A percentile compares a stretch with the other conserved stretches of the same genome.
Evolutionary conservation across 2,888 invertebrate genomes (phyloP).

Genomic region (Polia nebulosa): DNA sequence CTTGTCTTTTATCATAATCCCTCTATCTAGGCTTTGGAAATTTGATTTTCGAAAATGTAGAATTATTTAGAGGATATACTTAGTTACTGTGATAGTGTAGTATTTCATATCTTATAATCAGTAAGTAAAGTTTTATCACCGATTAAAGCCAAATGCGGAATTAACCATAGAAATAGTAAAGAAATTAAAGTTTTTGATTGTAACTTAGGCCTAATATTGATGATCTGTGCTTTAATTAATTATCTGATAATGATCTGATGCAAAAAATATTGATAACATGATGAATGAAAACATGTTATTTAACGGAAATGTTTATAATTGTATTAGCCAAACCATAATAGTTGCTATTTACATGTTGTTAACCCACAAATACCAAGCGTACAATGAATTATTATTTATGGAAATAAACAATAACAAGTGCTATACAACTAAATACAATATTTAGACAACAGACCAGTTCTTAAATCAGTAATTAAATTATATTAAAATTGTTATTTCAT

Average conservation of each 20-base stretch:
- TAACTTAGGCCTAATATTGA: background rate
- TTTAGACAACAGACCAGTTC: background rate
- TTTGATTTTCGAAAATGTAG: background rate
- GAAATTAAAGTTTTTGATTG: background rate
- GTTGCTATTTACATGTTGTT: background rate
- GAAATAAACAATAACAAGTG: background rate
- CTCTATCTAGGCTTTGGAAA: constrained; percentile 15
- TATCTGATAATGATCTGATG: constrained; percentile 8
- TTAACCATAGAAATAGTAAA: background rate
- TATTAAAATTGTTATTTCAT: background rate
- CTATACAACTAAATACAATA: background rate
- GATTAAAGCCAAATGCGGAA: background rate
- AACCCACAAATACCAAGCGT: background rate
- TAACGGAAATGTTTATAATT: background rate
- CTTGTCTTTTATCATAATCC: constrained; percentile 25
- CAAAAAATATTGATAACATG: constrained; percentile 14
- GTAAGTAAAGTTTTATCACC: background rate
- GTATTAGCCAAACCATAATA: background rate
- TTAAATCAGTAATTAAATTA: too few relatives aligned
- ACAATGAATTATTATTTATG: background rate
- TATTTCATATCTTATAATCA: constrained; percentile 22
- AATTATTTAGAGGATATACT: background rate
- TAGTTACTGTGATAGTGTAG: constrained; percentile 6
- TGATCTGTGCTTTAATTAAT: background rate
- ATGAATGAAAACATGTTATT: background rate